Conservation (phyloP, 2,888 invertebrate genomes). For the Azorinus chamasolen region DNA sequence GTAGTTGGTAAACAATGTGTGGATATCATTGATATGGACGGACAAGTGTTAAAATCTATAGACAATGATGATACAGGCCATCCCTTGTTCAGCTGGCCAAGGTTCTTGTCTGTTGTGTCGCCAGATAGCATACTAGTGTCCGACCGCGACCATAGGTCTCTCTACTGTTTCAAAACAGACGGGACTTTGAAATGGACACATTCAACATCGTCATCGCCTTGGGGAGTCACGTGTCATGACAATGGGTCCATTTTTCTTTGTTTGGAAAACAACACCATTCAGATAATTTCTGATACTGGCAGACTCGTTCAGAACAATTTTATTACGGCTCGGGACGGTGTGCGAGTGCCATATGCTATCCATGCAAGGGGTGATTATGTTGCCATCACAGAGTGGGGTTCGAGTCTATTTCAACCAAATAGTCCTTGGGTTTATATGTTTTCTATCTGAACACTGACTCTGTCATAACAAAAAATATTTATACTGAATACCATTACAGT, state of each 20-base stretch:
- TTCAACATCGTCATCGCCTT: slow-evolving; percentile 62
- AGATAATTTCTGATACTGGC: slow-evolving; percentile 64
- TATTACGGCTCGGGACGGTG: slow-evolving; percentile 59
- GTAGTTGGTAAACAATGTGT: slow-evolving; percentile 62
- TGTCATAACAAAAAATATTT: too few species aligned
- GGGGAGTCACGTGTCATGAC: slow-evolving; percentile 68
- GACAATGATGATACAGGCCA: slow-evolving; percentile 52
- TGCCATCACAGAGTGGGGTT: slow-evolving; percentile 70
- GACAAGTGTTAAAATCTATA: slow-evolving; percentile 59
- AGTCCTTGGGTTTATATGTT: slow-evolving; percentile 66
- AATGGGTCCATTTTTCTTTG: slow-evolving; percentile 63
- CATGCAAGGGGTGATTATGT: slow-evolving; percentile 54
- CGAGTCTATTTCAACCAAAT: slow-evolving; percentile 68
- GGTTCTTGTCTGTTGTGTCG: slow-evolving; percentile 60
- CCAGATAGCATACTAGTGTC: slow-evolving; percentile 65
- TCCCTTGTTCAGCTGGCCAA: slow-evolving; percentile 63
- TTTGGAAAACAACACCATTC: slow-evolving; percentile 63
- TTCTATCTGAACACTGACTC: neutral
- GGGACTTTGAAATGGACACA: slow-evolving; percentile 66
- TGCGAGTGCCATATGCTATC: slow-evolving; percentile 68
- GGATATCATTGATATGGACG: slow-evolving; percentile 63
- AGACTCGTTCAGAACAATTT: slow-evolving; percentile 60
- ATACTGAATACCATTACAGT: too few species aligned
- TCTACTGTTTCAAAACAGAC: slow-evolving; percentile 56
- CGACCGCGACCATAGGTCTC: slow-evolving; percentile 65